A percentile compares a stretch with the other conserved stretches of the same genome.
Conservation (phyloP, 2,797 vertebrate species). For the Varecia variegata region DNA sequence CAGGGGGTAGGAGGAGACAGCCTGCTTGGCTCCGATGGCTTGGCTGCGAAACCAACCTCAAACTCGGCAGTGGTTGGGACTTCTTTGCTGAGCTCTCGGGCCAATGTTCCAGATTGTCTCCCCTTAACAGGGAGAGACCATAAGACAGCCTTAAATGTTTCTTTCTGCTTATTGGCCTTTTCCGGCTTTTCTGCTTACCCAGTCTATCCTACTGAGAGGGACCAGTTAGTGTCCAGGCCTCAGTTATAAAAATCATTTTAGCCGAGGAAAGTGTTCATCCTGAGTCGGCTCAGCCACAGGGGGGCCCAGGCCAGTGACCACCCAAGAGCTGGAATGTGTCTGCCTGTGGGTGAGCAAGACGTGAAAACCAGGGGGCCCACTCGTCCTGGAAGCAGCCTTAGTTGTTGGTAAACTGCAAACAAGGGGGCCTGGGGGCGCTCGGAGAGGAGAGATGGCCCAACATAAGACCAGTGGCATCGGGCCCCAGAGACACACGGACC, state of each 20-base stretch:
- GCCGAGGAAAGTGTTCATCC: not conserved
- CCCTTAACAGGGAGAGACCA: not conserved
- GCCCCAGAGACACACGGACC: not conserved
- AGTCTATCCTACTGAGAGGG: not conserved
- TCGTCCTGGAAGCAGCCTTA: not conserved
- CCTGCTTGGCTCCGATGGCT: rapidly evolving
- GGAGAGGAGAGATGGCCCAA: not conserved
- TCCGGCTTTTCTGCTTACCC: not conserved
- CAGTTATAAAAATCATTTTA: not conserved
- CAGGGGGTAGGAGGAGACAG: rapidly evolving
- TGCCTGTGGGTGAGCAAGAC: rapidly evolving
- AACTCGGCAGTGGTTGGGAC: not conserved
- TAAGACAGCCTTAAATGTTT: not conserved
- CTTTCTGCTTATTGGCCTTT: not conserved
- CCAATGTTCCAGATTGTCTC: not conserved
- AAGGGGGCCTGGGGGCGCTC: rapidly evolving
- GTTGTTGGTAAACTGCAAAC: not conserved
- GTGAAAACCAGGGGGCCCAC: rapidly evolving
- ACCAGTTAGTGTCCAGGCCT: not conserved
- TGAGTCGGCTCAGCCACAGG: not conserved
- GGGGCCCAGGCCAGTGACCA: not conserved
- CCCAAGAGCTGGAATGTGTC: not conserved
- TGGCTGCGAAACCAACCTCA: not conserved
- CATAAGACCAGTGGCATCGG: rapidly evolving
- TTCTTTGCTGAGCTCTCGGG: not conserved